Base-by-base conservation (phyloP, 1,140 invertebrate genomes). In the Drosophila lowei region DNA sequence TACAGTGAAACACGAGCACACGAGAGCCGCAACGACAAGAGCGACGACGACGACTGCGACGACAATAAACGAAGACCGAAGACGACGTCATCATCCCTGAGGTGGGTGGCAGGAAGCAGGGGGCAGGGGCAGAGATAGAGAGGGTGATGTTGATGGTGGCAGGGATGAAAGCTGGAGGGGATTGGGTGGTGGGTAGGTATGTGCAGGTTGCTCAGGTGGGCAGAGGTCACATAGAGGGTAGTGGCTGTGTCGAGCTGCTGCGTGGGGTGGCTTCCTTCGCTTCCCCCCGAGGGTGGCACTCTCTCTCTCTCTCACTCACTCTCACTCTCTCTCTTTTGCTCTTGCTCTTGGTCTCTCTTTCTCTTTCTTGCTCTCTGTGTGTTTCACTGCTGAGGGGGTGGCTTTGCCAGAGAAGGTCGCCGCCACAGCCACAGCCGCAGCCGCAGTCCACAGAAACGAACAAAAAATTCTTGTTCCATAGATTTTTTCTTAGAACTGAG, bases 401-500 rank as follows among this genome's bases (percentile, higher is more conserved):
- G 43, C 64, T 68, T 68, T 67, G 11, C 46, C 30, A 6, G 53
- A 58, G 73, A 76, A 76, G 73, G 72, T 76, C 73, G 73, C 44
- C 73, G 73, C 44, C 58, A 61, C 48, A 64, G 62, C 55, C 62
- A 62, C 57, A 72, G 41, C 1, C 25, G 6, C 21, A 23, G 21
- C 13, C 15, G 53, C 30, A 48, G 42, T 30, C 34, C 56, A 74
- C 41, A 56, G 52, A 52, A 78, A 61, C 65, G 30, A 72, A 72
- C 58, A 56, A 71, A 76, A 65, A 55, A 80, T 80, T 70, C 68
- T 53, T 68, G 79, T 79, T 90, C 90, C 84, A 90, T 90, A 90
- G 88, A 90, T 90, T 90, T 90, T 90, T 90, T 90, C 89, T 90
- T 90, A 90, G 89, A 90, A 90, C 77, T 47, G 54, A 74, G 72